These are phyloP conservation scores for Idaea straminata DNA, from an alignment of 2,888 invertebrate genomes.

Conservation along the genomic window DNA sequence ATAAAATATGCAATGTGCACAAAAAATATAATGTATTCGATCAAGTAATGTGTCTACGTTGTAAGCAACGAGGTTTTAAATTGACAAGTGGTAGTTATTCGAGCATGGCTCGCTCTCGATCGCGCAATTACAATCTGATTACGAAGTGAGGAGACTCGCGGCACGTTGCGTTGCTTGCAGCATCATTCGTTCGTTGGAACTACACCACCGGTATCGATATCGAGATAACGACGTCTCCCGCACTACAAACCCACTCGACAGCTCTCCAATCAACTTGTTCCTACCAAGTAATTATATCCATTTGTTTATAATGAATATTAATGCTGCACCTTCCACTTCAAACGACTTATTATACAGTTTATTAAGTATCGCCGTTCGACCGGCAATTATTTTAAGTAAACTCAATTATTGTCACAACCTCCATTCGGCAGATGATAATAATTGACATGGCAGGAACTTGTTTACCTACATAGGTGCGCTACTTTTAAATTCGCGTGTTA, in stretches of 20 bases:
- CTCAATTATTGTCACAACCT: conserved; percentile 56
- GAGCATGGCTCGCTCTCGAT: conserved; percentile 50
- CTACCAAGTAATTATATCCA: conserved; percentile 73
- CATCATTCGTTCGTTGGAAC: conserved; percentile 36
- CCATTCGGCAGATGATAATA: conserved; percentile 47
- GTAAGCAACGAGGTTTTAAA: conserved; percentile 43
- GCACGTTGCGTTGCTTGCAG: conserved; percentile 23
- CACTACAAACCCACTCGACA: conserved; percentile 47
- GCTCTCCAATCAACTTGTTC: conserved; percentile 67
- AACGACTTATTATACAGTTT: conserved; percentile 47
- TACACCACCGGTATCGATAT: conserved; percentile 34
- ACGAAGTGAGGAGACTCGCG: conserved; percentile 47
- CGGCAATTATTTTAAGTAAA: conserved; percentile 68
- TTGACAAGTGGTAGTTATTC: conserved; percentile 55
- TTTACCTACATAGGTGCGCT: conserved; percentile 1
- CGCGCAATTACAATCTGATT: conserved; percentile 70
- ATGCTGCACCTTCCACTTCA: conserved; percentile 57
- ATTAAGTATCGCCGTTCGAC: conserved; percentile 59
- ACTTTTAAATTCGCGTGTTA: conserved; percentile 43
- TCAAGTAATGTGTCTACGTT: conserved; percentile 14
- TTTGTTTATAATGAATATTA: conserved; percentile 77
- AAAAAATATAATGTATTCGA: neutral
- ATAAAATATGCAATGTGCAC: neutral
- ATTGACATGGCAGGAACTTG: conserved; percentile 29
- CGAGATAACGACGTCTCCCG: conserved; percentile 68